These are phyloP conservation scores for Macropus fuliginosus DNA, from an alignment of 2,797 vertebrate species.

Conservation along the genomic window DNA sequence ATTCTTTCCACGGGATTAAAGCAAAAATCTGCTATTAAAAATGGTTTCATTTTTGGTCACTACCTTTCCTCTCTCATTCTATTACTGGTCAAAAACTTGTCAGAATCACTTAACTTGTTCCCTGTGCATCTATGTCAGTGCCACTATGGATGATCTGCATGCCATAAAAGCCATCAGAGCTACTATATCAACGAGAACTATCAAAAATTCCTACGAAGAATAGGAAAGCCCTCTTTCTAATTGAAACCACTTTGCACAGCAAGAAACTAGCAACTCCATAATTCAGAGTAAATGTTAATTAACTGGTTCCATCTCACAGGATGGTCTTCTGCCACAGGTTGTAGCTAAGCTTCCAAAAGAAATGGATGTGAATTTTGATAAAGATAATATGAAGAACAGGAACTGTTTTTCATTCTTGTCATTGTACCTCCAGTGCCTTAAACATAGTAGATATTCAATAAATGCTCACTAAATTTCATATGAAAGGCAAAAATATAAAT, in stretches of 20 bases:
- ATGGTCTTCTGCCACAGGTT: neutral
- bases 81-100: neutral
- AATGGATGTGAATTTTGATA: neutral
- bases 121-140: neutral
- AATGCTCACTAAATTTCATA: neutral
- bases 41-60: neutral
- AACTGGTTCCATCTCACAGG: neutral
- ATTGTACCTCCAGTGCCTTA: neutral
- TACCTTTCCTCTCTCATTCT: neutral
- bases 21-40: neutral
- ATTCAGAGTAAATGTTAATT: neutral
- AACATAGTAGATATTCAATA: fast-evolving
- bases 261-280: neutral
- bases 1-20: neutral
- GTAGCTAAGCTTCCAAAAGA: neutral
- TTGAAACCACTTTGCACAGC: neutral
- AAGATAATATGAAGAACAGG: neutral
- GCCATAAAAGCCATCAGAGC: neutral
- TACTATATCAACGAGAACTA: neutral
- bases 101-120: neutral
- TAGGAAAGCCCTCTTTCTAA: neutral
- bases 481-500: neutral
- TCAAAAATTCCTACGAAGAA: neutral
- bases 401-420: neutral
- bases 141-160: neutral